These are phyloP conservation scores for Oceanodroma tethys DNA, from an alignment of 2,113 vertebrate species.

Conservation along the genomic window DNA sequence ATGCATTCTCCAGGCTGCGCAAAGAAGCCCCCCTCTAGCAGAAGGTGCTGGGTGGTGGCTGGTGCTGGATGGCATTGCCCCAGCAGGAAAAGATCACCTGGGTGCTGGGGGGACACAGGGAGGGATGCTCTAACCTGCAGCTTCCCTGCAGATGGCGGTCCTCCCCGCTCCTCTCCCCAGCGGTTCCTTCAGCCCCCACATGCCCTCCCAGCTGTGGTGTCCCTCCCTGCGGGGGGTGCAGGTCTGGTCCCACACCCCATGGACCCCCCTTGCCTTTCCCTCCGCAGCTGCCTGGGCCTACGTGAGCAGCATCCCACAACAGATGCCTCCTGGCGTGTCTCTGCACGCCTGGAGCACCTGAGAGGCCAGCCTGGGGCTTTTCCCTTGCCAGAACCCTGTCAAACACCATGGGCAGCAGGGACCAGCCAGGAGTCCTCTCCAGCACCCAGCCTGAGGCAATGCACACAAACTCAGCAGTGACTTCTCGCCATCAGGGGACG, in stretches of 20 bases:
- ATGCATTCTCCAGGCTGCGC: neutral
- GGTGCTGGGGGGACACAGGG: neutral
- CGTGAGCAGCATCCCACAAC: fast-evolving
- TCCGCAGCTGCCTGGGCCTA: neutral
- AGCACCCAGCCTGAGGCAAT: neutral
- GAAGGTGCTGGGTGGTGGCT: neutral
- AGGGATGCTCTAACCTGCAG: neutral
- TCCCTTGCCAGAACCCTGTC: neutral
- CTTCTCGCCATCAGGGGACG: fast-evolving
- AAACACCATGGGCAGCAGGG: neutral
- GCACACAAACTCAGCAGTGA: neutral
- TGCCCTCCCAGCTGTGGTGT: neutral
- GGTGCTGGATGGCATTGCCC: fast-evolving
- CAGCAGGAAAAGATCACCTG: neutral
- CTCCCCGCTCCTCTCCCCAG: neutral
- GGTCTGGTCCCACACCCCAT: neutral
- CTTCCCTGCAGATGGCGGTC: neutral
- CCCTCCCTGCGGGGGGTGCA: neutral
- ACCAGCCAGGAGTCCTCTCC: neutral
- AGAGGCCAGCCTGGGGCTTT: neutral
- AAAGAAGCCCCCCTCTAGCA: neutral
- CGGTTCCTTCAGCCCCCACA: neutral
- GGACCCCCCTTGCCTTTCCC: neutral
- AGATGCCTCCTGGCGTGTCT: fast-evolving
- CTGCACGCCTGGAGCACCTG: fast-evolving